These are phyloP conservation scores for Ruditapes philippinarum DNA, from an alignment of 1,140 invertebrate species.

Conservation along the genomic window DNA sequence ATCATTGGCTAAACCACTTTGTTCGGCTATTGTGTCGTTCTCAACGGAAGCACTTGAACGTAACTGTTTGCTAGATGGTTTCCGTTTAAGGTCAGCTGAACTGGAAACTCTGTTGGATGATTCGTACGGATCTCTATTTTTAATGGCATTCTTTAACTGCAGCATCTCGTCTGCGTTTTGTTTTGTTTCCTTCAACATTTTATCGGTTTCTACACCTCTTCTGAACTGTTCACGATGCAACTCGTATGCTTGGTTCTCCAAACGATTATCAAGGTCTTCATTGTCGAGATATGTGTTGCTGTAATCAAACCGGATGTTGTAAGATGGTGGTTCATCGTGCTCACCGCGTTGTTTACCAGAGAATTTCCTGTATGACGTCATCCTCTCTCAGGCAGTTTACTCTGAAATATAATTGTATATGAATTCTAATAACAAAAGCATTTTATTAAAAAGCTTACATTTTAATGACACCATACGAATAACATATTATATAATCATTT, in stretches of 20 bases:
- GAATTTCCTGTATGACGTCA: neutral
- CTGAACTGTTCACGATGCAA: conserved; percentile 61
- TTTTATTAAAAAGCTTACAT: too few relatives aligned
- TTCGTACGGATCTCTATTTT: conserved; percentile 68
- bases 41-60: neutral
- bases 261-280: conserved; percentile 52
- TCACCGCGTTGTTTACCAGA: conserved; percentile 11
- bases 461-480: too few relatives aligned
- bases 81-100: conserved; percentile 17
- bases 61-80: neutral
- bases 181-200: conserved; percentile 66
- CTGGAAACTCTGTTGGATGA: conserved; percentile 29
- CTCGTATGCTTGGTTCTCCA: conserved; percentile 62
- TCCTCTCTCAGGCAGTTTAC: neutral
- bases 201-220: conserved; percentile 61
- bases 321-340: conserved; percentile 5
- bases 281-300: conserved; percentile 72
- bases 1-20: neutral
- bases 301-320: conserved; percentile 67
- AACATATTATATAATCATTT: too few relatives aligned
- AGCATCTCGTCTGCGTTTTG: conserved; percentile 68
- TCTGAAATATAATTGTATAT: too few relatives aligned
- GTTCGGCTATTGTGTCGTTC: neutral
- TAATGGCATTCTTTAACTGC: conserved; percentile 68
- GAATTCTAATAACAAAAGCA: too few relatives aligned